Evolutionary conservation across 1,140 invertebrate species (phyloP).

Genomic region (Musca domestica): DNA sequence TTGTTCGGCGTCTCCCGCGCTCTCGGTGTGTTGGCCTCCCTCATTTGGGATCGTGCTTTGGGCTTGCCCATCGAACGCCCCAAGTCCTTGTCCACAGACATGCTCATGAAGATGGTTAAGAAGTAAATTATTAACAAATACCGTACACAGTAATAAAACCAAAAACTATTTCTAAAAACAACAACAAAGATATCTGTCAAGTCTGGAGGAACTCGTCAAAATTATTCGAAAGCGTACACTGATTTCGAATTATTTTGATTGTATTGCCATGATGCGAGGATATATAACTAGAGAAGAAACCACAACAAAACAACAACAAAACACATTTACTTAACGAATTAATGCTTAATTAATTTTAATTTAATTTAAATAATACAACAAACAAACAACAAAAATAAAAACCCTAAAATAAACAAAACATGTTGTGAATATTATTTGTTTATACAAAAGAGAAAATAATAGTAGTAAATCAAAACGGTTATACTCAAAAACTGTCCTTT

Average conservation of each 20-base stretch:
- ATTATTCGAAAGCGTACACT: not conserved
- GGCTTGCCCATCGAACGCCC: slow-evolving; percentile 94
- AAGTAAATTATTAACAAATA: slow-evolving; percentile 39
- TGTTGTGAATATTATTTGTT: no score
- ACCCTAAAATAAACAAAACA: slow-evolving; percentile 8
- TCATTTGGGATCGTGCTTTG: slow-evolving; percentile 94
- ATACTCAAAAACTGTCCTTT: no score
- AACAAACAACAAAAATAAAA: slow-evolving; percentile 16
- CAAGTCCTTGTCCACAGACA: slow-evolving; percentile 68
- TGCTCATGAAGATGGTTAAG: slow-evolving; percentile 48
- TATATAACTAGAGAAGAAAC: not conserved
- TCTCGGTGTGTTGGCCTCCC: slow-evolving; percentile 83
- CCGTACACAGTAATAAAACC: slow-evolving; percentile 6
- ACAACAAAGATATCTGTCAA: slow-evolving; percentile 11
- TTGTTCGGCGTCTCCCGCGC: slow-evolving; percentile 95
- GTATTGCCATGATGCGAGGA: not conserved
- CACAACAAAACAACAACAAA: slow-evolving; percentile 13
- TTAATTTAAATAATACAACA: slow-evolving; percentile 21
- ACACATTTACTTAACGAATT: slow-evolving; percentile 20
- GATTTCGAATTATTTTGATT: not conserved
- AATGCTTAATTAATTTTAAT: slow-evolving; percentile 22
- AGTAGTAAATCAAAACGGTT: no score
- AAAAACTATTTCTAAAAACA: slow-evolving; percentile 22
- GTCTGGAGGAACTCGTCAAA: not conserved
- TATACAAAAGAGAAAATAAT: no score